Evolutionary conservation across 2,797 vertebrate species (phyloP).

Genomic region (Xiphorhynchus erythropygius): DNA sequence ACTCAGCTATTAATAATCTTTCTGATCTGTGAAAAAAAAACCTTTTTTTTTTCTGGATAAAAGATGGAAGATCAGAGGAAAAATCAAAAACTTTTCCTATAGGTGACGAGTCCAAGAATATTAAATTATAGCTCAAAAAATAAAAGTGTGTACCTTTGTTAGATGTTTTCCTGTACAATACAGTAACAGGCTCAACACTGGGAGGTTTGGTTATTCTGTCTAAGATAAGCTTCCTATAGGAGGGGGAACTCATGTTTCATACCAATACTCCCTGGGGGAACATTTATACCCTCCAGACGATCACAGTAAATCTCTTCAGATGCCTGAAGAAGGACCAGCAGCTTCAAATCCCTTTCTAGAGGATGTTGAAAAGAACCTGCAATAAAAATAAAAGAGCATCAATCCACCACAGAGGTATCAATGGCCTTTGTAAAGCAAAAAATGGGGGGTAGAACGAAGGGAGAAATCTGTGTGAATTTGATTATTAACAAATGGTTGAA

Average conservation of each 20-base stretch:
- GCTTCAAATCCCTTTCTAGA: constrained; percentile 65
- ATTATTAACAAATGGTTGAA: background rate
- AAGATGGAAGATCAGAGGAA: fast-evolving
- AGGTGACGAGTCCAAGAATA: background rate
- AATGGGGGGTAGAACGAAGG: fast-evolving
- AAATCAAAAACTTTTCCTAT: background rate
- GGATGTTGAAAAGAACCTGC: constrained; percentile 72
- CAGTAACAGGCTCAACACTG: fast-evolving
- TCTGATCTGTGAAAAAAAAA: background rate
- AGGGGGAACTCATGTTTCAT: background rate
- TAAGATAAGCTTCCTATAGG: background rate
- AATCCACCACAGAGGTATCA: background rate
- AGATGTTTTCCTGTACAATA: background rate
- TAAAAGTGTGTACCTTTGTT: background rate
- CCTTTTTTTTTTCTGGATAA: background rate
- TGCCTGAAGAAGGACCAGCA: constrained; percentile 71
- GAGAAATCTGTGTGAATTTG: fast-evolving
- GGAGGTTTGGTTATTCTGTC: background rate
- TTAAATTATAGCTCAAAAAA: background rate
- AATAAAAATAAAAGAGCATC: background rate
- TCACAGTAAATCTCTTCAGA: constrained; percentile 75
- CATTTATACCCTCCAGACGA: constrained; percentile 52
- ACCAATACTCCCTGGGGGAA: constrained; percentile 76
- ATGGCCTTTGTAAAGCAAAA: background rate
- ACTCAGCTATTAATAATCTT: background rate